Evolutionary conservation across 2,113 vertebrate genomes (phyloP), one percentile per base, ranked within the genome.

Genomic region (Haemorhous mexicanus): DNA sequence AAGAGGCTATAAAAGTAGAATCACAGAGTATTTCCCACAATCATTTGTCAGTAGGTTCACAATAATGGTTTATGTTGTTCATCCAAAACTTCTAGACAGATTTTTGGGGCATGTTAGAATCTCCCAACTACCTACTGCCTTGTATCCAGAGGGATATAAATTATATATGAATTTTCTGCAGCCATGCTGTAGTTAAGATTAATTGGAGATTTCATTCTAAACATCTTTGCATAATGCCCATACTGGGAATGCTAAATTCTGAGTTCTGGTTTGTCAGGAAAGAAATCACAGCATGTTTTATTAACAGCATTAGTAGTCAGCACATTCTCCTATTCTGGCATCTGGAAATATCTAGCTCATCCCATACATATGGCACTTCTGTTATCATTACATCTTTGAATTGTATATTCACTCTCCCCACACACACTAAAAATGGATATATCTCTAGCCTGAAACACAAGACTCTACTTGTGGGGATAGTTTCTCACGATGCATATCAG

Each of bases 341-440:
- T 95, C 89, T 97, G 95, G 96, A 96, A 96, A 94, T 89, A 95
- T 94, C 93, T 95, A 91, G 64, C 93, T 95, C 89, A 97, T 91
- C 87, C 78, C 70, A 73, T 97, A 73, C 89, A 94, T 93, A 95
- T 94, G 94, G 87, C 67, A 69, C 44, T 96, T 91, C 33, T 96
- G 58, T 82, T 96, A 91, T 87, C 94, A 47, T 85, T 93, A 46
- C 84, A 95, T 95, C 94, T 95, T 66, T 47, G 70, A 87, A 76
- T 93, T 87, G 67, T 95, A 58, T 90, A 90, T 91, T 95, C 91
- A 55, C 58, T 89, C 84, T 95, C 96, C 93, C 94, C 81, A 85
- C 94, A 96, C 91, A 87, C 89, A 91, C 93, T 95, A 93, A 97
- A 96, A 96, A 95, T 95, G 93, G 93, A 53, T 94, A 26, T 91